phyloP scores from a whole-genome alignment of 2,113 vertebrate species.

The Rynchops niger region DNA sequence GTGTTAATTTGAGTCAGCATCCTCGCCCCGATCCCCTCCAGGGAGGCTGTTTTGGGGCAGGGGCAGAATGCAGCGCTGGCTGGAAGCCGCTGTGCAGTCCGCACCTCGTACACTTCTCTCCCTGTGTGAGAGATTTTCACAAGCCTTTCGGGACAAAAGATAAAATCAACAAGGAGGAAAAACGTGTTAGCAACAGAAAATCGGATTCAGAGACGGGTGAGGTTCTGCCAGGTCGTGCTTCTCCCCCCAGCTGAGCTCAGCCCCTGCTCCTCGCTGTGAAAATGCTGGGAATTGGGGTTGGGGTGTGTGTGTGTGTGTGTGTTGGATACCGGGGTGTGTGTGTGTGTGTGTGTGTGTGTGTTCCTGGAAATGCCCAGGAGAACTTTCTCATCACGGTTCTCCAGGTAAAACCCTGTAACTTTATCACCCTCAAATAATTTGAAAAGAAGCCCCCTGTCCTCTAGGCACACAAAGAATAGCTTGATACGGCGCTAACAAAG shows the following conservation, averaged over 20 bases:
- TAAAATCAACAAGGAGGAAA: not conserved
- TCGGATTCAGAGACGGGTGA: not conserved
- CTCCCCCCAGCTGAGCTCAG: not conserved
- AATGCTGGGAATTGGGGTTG: not conserved
- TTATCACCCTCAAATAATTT: slow-evolving; percentile 40
- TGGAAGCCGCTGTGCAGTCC: not conserved
- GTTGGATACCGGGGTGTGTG: not conserved
- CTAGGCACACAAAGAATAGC: slow-evolving; percentile 61
- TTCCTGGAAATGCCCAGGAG: slow-evolving; percentile 22
- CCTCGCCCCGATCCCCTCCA: not conserved
- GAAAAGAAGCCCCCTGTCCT: slow-evolving; percentile 33
- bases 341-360: not conserved
- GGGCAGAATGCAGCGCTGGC: not conserved
- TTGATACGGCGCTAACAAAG: slow-evolving; percentile 67
- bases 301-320: not conserved
- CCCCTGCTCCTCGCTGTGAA: not conserved
- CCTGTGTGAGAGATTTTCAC: not conserved
- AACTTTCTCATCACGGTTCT: not conserved
- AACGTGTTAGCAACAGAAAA: not conserved
- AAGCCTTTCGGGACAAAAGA: not conserved
- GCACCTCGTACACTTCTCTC: accelerated
- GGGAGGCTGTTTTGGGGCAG: not conserved
- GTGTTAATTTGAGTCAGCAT: not conserved
- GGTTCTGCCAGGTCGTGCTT: not conserved
- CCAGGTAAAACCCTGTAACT: slow-evolving; percentile 61